phyloP scores from a whole-genome alignment of 2,888 invertebrate species.

The Eupsilia transversa region DNA sequence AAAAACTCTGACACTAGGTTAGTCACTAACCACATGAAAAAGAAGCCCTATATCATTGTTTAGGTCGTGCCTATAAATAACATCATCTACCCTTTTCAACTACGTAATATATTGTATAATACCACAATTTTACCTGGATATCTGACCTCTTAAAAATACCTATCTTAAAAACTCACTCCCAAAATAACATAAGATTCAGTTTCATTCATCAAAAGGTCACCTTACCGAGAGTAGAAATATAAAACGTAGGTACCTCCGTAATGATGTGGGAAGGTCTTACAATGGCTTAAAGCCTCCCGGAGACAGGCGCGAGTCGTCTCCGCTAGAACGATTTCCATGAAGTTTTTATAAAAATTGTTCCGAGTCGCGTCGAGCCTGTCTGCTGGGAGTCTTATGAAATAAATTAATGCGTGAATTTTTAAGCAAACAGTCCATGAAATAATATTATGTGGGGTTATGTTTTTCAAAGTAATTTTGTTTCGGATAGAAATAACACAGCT shows the following conservation, averaged over 20 bases:
- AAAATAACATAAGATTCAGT: neutral
- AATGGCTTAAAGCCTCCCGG: neutral
- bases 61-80: too few relatives aligned
- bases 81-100: too few relatives aligned
- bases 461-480: neutral
- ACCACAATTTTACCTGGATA: too few relatives aligned
- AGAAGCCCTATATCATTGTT: too few relatives aligned
- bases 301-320: too few relatives aligned
- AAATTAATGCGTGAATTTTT: neutral
- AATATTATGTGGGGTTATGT: neutral
- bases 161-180: neutral
- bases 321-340: too few relatives aligned
- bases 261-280: neutral
- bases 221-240: neutral
- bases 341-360: too few relatives aligned
- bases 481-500: neutral
- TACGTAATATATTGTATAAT: too few relatives aligned
- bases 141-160: neutral
- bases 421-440: neutral
- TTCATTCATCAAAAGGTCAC: neutral
- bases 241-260: neutral
- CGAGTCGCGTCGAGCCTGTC: too few relatives aligned
- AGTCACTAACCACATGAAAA: too few relatives aligned
- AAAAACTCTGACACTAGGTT: too few relatives aligned
- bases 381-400: too few relatives aligned